phyloP scores from a whole-genome alignment of 92 coral and sea anemone genomes.

The Phenganax marumi region DNA sequence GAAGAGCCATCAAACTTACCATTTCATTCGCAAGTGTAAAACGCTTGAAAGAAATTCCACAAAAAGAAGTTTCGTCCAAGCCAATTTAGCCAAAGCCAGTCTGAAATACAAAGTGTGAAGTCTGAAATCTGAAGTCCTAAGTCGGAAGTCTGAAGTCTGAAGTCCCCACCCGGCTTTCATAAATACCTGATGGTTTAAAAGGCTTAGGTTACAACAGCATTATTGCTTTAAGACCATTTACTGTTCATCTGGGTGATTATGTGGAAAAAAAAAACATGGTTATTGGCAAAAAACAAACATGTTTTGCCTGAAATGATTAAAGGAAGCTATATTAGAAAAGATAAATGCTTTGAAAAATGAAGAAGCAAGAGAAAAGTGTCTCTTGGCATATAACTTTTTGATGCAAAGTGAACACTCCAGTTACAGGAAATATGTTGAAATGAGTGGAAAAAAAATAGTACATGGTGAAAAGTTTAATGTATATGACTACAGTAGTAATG shows the following conservation, averaged over 20 bases:
- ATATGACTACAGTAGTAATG: conserved; percentile 14
- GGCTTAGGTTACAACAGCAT: not conserved
- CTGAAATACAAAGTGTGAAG: too few relatives aligned
- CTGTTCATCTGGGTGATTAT: conserved; percentile 26
- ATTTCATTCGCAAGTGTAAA: too few relatives aligned
- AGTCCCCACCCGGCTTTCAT: too few relatives aligned
- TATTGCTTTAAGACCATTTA: conserved; percentile 20
- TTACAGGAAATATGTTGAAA: not conserved
- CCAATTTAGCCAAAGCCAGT: too few relatives aligned
- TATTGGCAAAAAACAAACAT: conserved; percentile 31
- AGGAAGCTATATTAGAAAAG: not conserved
- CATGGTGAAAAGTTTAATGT: conserved; percentile 23
- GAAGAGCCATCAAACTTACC: too few relatives aligned
- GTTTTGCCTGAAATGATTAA: conserved; percentile 9
- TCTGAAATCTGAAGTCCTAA: too few relatives aligned
- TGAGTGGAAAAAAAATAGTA: not conserved
- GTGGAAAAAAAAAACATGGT: conserved; percentile 12
- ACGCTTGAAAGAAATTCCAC: too few relatives aligned
- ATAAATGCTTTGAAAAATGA: not conserved
- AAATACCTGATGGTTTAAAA: not conserved
- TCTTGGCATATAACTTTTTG: conserved; percentile 10
- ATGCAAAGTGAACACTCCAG: not conserved
- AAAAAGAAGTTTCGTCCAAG: too few relatives aligned
- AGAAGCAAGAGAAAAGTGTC: not conserved
- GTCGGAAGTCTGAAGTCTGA: too few relatives aligned